These are phyloP conservation scores for Arctocebus calabarensis DNA, from an alignment of 2,797 vertebrate species.

Conservation along the genomic window DNA sequence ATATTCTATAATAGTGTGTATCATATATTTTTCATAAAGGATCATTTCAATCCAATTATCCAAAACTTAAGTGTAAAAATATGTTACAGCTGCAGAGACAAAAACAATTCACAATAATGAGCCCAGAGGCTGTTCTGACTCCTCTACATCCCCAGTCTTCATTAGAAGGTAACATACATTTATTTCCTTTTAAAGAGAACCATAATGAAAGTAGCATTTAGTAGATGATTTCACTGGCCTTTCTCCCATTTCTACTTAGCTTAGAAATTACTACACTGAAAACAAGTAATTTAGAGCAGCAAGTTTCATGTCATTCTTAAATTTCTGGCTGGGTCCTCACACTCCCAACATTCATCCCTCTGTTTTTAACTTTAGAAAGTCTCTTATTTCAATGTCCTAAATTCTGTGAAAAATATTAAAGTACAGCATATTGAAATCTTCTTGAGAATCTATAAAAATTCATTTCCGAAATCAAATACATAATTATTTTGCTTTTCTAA, in stretches of 20 bases:
- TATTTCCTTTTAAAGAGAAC: slow-evolving; percentile 74
- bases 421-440: background rate
- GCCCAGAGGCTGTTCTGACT: slow-evolving; percentile 73
- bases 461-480: slow-evolving; percentile 8
- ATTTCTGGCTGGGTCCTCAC: slow-evolving; percentile 41
- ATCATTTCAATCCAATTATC: slow-evolving; percentile 79
- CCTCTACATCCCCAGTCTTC: slow-evolving; percentile 66
- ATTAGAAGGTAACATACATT: slow-evolving; percentile 70
- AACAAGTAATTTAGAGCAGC: slow-evolving; percentile 55
- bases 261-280: slow-evolving; percentile 59
- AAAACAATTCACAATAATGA: slow-evolving; percentile 83
- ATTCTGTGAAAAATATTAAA: slow-evolving; percentile 40
- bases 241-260: slow-evolving; percentile 67
- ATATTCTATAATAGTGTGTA: slow-evolving; percentile 75
- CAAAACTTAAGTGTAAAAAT: slow-evolving; percentile 75
- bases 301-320: slow-evolving; percentile 55
- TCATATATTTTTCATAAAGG: slow-evolving; percentile 79
- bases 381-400: slow-evolving; percentile 48
- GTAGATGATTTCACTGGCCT: slow-evolving; percentile 51
- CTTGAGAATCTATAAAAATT: background rate
- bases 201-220: slow-evolving; percentile 68
- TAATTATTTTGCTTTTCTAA: background rate
- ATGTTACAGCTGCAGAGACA: slow-evolving; percentile 61
- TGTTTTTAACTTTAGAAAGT: slow-evolving; percentile 43
- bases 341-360: background rate